Percentiles rank a stretch among this genome's conserved stretches.
Evolutionary conservation across 2,797 vertebrate genomes (phyloP).

Genomic region (Chanos chanos): DNA sequence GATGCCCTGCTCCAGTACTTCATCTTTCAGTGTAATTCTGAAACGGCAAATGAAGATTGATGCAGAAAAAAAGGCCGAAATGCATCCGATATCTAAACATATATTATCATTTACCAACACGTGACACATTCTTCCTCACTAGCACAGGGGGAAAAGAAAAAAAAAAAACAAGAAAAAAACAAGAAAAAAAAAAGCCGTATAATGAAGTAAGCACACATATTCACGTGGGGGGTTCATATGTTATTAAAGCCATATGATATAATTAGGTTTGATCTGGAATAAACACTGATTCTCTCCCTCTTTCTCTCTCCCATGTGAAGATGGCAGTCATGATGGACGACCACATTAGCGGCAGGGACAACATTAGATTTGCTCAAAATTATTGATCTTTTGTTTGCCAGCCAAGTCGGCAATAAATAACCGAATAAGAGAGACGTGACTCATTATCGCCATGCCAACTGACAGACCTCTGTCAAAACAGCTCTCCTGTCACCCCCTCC

Average conservation of each 20-base stretch:
- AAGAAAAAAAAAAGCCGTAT: no score
- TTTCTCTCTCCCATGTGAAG: constrained; percentile 75
- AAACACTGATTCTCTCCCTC: constrained; percentile 78
- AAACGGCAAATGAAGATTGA: constrained; percentile 78
- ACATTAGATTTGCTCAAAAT: constrained; percentile 86
- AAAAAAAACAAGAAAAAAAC: no score
- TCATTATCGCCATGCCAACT: constrained; percentile 79
- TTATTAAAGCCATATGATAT: constrained; percentile 78
- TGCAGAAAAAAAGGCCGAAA: constrained; percentile 51
- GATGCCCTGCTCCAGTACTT: constrained; percentile 68
- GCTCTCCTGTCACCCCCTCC: constrained; percentile 50
- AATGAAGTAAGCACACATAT: constrained; percentile 52
- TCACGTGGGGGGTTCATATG: constrained; percentile 47
- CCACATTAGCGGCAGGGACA: constrained; percentile 79
- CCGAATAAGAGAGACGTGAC: constrained; percentile 74
- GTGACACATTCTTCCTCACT: constrained; percentile 60
- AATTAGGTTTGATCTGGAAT: constrained; percentile 82
- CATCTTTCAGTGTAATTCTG: constrained; percentile 75
- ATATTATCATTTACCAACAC: constrained; percentile 72
- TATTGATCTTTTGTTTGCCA: constrained; percentile 85
- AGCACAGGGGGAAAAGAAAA: no score
- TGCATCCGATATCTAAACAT: constrained; percentile 53
- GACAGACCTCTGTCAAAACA: constrained; percentile 78
- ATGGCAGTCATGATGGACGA: constrained; percentile 81
- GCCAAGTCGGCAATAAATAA: constrained; percentile 82